Percentiles rank a stretch among this genome's conserved stretches.
Evolutionary conservation across 2,888 invertebrate species (phyloP).

Genomic region (Dioctria rufipes): DNA sequence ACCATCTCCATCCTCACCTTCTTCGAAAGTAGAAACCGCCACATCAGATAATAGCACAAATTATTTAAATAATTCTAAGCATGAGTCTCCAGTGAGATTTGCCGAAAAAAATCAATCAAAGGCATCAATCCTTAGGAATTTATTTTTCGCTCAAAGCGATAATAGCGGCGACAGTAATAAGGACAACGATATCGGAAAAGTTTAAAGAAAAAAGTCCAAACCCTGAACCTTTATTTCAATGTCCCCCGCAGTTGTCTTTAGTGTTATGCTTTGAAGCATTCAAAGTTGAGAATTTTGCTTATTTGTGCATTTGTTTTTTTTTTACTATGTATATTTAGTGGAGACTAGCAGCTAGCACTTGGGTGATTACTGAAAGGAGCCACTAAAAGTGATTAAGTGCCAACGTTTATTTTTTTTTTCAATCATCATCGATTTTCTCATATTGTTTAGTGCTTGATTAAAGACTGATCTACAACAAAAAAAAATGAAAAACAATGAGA

Average conservation of each 20-base stretch:
- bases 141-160: constrained; percentile 60
- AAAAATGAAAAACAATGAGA: neutral
- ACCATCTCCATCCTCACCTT: neutral
- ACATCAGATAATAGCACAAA: constrained; percentile 35
- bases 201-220: neutral
- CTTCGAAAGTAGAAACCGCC: constrained; percentile 36
- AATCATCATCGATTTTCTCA: neutral
- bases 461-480: constrained; percentile 46
- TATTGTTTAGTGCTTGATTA: constrained; percentile 42
- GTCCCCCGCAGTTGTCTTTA: constrained; percentile 8
- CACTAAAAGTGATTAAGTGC: constrained; percentile 34
- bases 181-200: constrained; percentile 17
- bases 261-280: neutral
- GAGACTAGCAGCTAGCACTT: neutral
- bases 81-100: constrained; percentile 52
- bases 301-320: constrained; percentile 33
- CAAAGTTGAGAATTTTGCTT: constrained; percentile 13
- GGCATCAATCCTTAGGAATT: constrained; percentile 62
- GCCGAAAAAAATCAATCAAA: constrained; percentile 60
- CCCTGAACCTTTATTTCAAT: neutral
- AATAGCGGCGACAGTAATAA: neutral
- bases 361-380: neutral
- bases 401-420: neutral
- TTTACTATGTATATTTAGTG: constrained; percentile 9
- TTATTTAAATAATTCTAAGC: constrained; percentile 19